These are phyloP conservation scores for Hydraecia micacea DNA, from an alignment of 2,888 invertebrate genomes.

Conservation along the genomic window DNA sequence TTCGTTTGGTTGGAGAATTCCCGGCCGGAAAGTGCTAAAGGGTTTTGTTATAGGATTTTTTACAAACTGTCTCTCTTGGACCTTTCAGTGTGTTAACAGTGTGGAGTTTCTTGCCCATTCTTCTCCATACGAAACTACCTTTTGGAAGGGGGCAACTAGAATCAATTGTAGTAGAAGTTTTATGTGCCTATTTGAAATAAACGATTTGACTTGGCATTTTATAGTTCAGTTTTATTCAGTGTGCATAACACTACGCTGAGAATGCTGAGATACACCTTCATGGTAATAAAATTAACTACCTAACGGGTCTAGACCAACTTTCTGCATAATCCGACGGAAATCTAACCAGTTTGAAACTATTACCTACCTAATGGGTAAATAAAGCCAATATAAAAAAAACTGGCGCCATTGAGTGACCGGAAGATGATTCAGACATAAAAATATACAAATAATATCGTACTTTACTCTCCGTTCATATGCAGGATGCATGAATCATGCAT, in stretches of 20 bases:
- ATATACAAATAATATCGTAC: conserved; percentile 60
- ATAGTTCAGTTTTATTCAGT: too few relatives aligned
- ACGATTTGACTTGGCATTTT: too few relatives aligned
- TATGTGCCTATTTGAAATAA: too few relatives aligned
- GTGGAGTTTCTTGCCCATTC: neutral
- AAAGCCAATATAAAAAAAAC: conserved; percentile 33
- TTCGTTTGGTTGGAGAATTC: neutral
- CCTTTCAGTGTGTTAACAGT: neutral
- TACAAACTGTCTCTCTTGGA: neutral
- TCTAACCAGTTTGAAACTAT: conserved; percentile 58
- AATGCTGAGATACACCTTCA: conserved; percentile 30
- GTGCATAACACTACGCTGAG: neutral
- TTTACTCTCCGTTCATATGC: conserved; percentile 74
- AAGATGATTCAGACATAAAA: conserved; percentile 77
- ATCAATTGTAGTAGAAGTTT: neutral
- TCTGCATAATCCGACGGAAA: conserved; percentile 49
- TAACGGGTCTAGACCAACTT: conserved; percentile 39
- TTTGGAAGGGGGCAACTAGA: neutral
- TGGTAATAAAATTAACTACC: conserved; percentile 31
- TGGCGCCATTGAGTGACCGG: conserved; percentile 67
- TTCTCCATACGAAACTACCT: neutral
- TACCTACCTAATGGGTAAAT: conserved; percentile 28
- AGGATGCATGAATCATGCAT: conserved; percentile 79
- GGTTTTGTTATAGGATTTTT: neutral
- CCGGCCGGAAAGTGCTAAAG: neutral